A percentile compares a stretch with the other conserved stretches of the same genome.
Evolutionary conservation across 2,888 invertebrate genomes (phyloP).

Genomic region (Perithous albicinctus): DNA sequence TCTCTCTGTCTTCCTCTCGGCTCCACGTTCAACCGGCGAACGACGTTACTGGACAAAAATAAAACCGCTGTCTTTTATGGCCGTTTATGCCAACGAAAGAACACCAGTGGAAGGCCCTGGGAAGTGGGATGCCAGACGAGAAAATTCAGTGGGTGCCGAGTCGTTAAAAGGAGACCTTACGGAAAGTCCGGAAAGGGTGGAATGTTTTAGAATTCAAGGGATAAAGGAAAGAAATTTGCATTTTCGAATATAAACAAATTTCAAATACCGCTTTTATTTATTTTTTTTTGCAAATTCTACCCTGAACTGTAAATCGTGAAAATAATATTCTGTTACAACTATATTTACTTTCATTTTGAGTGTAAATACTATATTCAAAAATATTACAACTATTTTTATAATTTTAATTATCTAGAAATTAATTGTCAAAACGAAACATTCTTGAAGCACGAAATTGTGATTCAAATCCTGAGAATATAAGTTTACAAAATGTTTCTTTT

Average conservation of each 20-base stretch:
- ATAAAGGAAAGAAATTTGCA: slow-evolving; percentile 3
- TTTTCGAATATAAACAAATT: background rate
- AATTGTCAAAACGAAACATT: background rate
- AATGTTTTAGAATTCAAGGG: background rate
- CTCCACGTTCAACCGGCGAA: slow-evolving; percentile 4
- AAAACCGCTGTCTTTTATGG: slow-evolving; percentile 38
- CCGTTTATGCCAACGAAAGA: slow-evolving; percentile 32
- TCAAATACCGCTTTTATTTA: background rate
- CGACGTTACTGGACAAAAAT: slow-evolving; percentile 22
- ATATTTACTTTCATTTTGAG: too few species aligned
- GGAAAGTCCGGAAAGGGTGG: background rate
- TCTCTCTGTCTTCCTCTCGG: background rate
- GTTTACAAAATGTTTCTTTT: background rate
- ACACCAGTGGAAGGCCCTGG: background rate
- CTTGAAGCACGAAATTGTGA: background rate
- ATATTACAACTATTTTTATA: background rate
- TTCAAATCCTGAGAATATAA: background rate
- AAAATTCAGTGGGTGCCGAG: slow-evolving; percentile 12
- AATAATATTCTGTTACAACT: too few species aligned
- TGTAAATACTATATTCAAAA: too few species aligned
- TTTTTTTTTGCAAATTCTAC: background rate
- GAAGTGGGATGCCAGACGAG: background rate
- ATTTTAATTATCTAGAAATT: background rate
- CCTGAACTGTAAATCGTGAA: background rate
- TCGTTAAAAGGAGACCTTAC: slow-evolving; percentile 25